Base-by-base conservation (phyloP, 2,113 vertebrate genomes). In the Aphyosemion australe region DNA sequence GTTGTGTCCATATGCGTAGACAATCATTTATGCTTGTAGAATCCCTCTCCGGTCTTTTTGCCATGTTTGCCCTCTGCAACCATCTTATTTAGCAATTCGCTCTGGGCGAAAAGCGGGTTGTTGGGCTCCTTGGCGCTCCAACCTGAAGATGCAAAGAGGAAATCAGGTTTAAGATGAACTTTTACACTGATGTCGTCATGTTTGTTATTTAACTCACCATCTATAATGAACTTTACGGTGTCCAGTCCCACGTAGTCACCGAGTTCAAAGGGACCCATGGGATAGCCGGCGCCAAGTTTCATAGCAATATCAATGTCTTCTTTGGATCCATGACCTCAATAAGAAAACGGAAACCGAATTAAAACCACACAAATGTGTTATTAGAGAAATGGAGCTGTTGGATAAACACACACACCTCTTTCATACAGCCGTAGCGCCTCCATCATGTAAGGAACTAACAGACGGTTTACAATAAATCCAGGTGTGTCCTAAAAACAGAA, bases 241-340 rank as follows among this genome's bases (percentile, higher is more conserved):
- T 99, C 97, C 71, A 99, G 87, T 60, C 97, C 97, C 11, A 99
- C 94, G 1, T 98, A 99, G 84, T 99, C 97, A 11, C 95, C 72
- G 12, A 99, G 94, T 82, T 99, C 97, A 82, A 99, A 95, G 0
- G 97, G 97, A 13, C 97, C 97, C 96, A 99, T 98, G 34, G 97
- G 97, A 88, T 98, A 94, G 15, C 96, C 95, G 12, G 95, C 94
- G 2, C 97, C 97, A 8, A 99, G 84, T 83, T 98, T 99, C 96
- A 99, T 98, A 12, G 95, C 96, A 13, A 90, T 82, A 74, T 99
- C 97, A 31, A 98, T 97, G 91, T 99, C 97, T 69, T 99, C 97
- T 90, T 97, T 99, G 72, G 96, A 96, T 20, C 95, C 96, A 31
- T 99, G 94, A 53, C 96, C 97, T 99, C 26, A 5, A 26, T 2